Base-by-base conservation (phyloP, 2,888 invertebrate genomes). In the Rhodophaea formosa region DNA sequence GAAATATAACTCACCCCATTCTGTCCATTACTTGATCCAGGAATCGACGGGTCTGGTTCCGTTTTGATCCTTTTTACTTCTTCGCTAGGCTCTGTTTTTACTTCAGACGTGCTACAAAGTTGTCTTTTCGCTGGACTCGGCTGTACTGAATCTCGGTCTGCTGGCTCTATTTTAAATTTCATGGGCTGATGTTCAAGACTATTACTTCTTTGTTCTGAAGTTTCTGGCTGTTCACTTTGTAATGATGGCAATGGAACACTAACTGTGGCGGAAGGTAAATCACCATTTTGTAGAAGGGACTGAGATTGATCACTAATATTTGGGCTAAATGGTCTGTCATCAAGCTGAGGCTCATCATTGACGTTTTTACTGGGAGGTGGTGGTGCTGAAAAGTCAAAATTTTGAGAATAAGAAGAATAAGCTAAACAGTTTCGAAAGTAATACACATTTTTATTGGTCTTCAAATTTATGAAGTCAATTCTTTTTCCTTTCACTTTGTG, bases 21-120 rank as follows among this genome's bases (percentile, higher is more conserved):
- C 12, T 70, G 71, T 62, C 68, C 68, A 62, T 71, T 72, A 62
- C 82, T 84, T 7, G 51, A 17, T 6, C 51, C 51, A 16, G 51
- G 32, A 8, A 15, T 15, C 8, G 32, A 35, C 5, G 60, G 45
- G 39, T 39, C 39, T 10, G 47, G n/a, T 5, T 46, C 55, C 6
- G 17, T 14, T 46, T 55, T 55, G 6, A 46, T 14, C 23, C 35
- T 55, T 16, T 46, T 55, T 0, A 29, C 44, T n/a, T 53, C 23
- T 14, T 57, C 23, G 3, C 29, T 6, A 7, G 43, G n/a, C 17
- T 59, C 59, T 51, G 62, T 23, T 14, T 44, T 56, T 15, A 64
- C 56, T 17, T 35, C 32, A 23, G 59, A 59, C 15, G 35, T 55
- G 5, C 12, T 15, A 8, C 10, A 16, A 51, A 35, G 7, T 16